phyloP scores from a whole-genome alignment of 2,888 invertebrate species.

The Galeopsomyia nigrocyanea region DNA sequence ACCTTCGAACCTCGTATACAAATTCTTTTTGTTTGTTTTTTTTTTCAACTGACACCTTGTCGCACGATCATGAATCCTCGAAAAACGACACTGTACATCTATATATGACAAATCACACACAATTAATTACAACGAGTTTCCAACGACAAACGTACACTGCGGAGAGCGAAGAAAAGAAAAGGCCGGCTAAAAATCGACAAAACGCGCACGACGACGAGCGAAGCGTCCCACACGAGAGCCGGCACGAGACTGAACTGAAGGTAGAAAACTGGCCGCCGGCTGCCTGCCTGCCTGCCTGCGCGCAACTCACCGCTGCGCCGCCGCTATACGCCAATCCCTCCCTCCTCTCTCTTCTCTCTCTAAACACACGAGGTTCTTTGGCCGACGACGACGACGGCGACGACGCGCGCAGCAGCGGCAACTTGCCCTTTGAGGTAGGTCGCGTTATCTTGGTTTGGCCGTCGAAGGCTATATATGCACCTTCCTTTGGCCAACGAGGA shows the following conservation, averaged over 20 bases:
- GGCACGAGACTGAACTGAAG: slow-evolving; percentile 51
- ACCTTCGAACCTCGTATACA: background rate
- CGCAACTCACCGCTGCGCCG: slow-evolving; percentile 29
- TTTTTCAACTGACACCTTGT: too few species aligned
- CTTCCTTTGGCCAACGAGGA: too few species aligned
- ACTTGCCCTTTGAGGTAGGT: too few species aligned
- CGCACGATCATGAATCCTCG: too few species aligned
- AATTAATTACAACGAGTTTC: background rate
- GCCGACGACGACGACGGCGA: too few species aligned
- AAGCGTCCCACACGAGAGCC: slow-evolving; percentile 46
- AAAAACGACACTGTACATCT: background rate
- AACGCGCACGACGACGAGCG: slow-evolving; percentile 3
- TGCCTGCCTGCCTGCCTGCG: too few species aligned
- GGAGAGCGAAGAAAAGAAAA: background rate
- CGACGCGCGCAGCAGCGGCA: too few species aligned
- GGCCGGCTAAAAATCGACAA: background rate
- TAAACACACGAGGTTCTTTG: too few species aligned
- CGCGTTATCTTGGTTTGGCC: too few species aligned
- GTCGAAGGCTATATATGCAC: too few species aligned
- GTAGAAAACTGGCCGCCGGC: slow-evolving; percentile 25
- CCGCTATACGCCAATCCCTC: slow-evolving; percentile 27
- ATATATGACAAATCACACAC: background rate
- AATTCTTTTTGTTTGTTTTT: background rate
- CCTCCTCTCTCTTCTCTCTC: too few species aligned
- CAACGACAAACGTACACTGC: background rate